Evolutionary conservation across 2,797 vertebrate genomes (phyloP).

Genomic region (Melopsittacus undulatus): DNA sequence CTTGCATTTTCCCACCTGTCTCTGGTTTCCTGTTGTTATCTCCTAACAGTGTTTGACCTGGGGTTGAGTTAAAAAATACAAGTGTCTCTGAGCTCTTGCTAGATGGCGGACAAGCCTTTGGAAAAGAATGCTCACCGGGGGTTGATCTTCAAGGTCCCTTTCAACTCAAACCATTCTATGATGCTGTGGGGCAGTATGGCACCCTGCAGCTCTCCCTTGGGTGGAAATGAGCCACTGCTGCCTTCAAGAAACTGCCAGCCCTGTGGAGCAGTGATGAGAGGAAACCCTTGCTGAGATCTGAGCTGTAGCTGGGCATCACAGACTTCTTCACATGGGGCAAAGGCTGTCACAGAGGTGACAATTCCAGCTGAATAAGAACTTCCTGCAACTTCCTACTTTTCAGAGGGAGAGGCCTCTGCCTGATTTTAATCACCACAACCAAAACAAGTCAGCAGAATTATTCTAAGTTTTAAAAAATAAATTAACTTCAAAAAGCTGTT

Average conservation of each 20-base stretch:
- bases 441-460: not conserved
- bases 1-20: not conserved
- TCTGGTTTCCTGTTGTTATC: not conserved
- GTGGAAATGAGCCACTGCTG: not conserved
- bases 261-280: not conserved
- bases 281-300: not conserved
- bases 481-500: not conserved
- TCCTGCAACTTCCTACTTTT: not conserved
- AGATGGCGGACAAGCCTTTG: not conserved
- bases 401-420: not conserved
- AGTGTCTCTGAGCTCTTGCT: not conserved
- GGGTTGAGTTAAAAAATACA: not conserved
- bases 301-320: rapidly evolving
- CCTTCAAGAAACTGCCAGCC: not conserved
- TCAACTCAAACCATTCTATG: not conserved
- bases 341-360: not conserved
- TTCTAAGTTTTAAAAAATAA: not conserved
- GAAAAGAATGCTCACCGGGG: not conserved
- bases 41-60: not conserved
- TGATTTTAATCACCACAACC: not conserved
- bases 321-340: not conserved
- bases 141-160: not conserved
- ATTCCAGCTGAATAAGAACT: not conserved
- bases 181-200: not conserved
- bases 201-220: not conserved